Conservation (phyloP, 2,113 vertebrate species). For the Coptodon bakossiorum region DNA sequence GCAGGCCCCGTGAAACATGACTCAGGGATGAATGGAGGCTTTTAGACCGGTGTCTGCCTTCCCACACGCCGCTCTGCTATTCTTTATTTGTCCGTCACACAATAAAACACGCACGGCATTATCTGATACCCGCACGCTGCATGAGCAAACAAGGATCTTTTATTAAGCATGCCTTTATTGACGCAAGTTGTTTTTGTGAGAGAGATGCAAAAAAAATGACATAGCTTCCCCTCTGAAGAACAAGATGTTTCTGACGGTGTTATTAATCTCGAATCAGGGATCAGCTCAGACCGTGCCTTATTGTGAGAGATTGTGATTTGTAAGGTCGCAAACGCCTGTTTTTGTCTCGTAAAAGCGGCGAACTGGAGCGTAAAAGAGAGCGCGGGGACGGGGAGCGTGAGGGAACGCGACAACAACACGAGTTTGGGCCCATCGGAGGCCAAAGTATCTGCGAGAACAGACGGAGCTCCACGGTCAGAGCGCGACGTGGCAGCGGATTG, state of each 20-base stretch:
- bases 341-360: conserved; percentile 4
- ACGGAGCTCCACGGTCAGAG: not conserved
- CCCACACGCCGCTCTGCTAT: conserved; percentile 59
- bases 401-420: conserved; percentile 31
- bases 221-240: not conserved
- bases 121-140: conserved; percentile 37
- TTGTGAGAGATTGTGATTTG: conserved; percentile 9
- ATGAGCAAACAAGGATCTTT: not conserved
- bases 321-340: conserved; percentile 14
- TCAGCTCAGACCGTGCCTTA: not conserved
- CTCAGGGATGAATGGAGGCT: conserved; percentile 64
- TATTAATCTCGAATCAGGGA: conserved; percentile 7
- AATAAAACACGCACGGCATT: conserved; percentile 56
- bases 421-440: not conserved
- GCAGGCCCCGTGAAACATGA: conserved; percentile 63
- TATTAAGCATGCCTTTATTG: not conserved
- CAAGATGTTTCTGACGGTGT: not conserved
- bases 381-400: not conserved
- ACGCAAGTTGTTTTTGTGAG: not conserved
- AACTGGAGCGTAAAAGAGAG: not conserved
- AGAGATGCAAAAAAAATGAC: not conserved
- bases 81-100: conserved; percentile 71
- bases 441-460: conserved; percentile 21
- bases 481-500: not conserved
- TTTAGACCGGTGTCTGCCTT: conserved; percentile 58